Conservation (phyloP, 2,797 vertebrate species). For the Otus scops region DNA sequence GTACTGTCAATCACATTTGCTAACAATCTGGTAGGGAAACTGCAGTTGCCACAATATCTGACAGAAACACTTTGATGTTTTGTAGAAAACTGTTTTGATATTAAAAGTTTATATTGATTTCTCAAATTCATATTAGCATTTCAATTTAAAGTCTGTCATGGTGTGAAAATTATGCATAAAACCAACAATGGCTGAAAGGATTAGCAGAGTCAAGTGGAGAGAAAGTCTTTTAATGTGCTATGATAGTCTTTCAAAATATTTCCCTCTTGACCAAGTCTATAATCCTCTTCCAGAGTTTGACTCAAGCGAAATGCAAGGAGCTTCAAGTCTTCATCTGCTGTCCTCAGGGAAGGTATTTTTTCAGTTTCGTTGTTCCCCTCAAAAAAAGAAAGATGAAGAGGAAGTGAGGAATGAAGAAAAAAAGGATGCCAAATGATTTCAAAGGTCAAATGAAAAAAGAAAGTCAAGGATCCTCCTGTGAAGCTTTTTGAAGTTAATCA, state of each 20-base stretch:
- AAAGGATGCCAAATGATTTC: not conserved
- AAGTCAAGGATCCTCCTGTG: not conserved
- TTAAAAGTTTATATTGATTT: not conserved
- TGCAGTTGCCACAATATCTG: not conserved
- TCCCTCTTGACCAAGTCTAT: conserved; percentile 16
- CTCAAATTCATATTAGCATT: not conserved
- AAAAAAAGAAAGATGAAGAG: not conserved
- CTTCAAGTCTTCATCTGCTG: not conserved
- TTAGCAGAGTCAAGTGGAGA: not conserved
- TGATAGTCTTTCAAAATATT: not conserved
- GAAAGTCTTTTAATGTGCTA: not conserved
- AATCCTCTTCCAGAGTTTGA: conserved; percentile 19
- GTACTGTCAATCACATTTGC: not conserved
- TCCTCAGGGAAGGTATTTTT: conserved; percentile 5
- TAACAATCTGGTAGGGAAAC: not conserved
- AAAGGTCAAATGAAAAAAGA: conserved; percentile 17
- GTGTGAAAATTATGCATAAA: not conserved
- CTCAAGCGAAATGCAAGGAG: not conserved
- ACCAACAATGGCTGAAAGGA: not conserved
- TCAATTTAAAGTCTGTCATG: not conserved
- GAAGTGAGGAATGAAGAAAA: not conserved
- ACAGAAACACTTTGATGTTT: conserved; percentile 9
- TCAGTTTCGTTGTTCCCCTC: not conserved
- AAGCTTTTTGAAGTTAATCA: not conserved
- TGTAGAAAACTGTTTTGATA: not conserved